These are phyloP conservation scores for Epinephelus cyanopodus DNA, from an alignment of 2,113 vertebrate genomes.

Conservation along the genomic window DNA sequence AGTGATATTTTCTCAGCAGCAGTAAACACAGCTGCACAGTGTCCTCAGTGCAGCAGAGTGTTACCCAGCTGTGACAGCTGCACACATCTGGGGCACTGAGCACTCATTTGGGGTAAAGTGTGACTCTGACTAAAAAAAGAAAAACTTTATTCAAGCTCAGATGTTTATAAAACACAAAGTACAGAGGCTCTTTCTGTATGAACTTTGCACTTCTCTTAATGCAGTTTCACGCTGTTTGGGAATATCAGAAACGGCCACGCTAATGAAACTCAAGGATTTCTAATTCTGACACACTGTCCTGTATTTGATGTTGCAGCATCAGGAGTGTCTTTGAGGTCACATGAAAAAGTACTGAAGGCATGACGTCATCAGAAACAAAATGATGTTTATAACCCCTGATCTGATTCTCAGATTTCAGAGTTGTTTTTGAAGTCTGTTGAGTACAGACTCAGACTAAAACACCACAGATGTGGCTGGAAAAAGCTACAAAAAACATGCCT, in stretches of 20 bases:
- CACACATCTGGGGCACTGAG: constrained; percentile 26
- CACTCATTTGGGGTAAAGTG: background rate
- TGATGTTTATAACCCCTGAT: background rate
- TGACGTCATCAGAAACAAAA: background rate
- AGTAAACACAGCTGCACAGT: constrained; percentile 24
- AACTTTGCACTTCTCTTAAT: background rate
- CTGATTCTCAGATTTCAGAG: background rate
- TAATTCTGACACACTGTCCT: background rate
- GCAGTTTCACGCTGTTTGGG: background rate
- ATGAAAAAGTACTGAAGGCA: background rate
- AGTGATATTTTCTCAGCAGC: constrained; percentile 15
- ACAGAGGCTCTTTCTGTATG: background rate
- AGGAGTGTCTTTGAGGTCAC: constrained; percentile 9
- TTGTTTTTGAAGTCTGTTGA: constrained; percentile 6
- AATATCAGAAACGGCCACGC: background rate
- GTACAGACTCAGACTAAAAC: background rate
- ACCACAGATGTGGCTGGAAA: background rate
- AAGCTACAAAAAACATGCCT: background rate
- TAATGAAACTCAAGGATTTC: background rate
- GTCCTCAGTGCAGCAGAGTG: background rate
- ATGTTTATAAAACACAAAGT: constrained; percentile 8
- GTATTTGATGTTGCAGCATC: background rate
- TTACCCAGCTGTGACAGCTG: constrained; percentile 50
- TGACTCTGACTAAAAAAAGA: background rate
- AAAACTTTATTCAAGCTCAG: background rate